Evolutionary conservation across 2,888 invertebrate species (phyloP).

Genomic region (Molanna angustata): DNA sequence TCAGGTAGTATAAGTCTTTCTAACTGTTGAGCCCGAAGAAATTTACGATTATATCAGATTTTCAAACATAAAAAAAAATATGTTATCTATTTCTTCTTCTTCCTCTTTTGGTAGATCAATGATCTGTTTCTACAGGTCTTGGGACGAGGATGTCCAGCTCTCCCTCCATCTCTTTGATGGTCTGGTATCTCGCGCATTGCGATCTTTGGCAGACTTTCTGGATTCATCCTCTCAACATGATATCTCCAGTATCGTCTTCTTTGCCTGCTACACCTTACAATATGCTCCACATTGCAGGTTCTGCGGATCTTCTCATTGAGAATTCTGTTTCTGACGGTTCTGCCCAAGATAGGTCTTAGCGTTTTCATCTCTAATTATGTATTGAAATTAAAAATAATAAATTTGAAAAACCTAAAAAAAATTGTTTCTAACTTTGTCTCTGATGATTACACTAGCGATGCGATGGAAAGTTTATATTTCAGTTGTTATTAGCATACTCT

Average conservation of each 20-base stretch:
- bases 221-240: background rate
- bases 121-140: too few relatives aligned
- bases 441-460: too few relatives aligned
- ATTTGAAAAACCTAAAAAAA: too few relatives aligned
- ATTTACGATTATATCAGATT: too few relatives aligned
- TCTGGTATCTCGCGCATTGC: background rate
- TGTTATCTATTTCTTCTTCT: background rate
- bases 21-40: too few relatives aligned
- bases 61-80: background rate
- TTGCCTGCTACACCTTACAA: too few relatives aligned
- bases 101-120: background rate
- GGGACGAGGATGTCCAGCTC: background rate
- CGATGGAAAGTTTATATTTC: too few relatives aligned
- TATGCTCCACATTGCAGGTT: background rate
- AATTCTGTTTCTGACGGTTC: background rate
- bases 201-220: background rate
- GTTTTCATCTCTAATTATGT: background rate
- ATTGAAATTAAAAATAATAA: background rate
- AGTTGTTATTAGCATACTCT: too few relatives aligned
- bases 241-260: background rate
- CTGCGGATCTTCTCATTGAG: background rate
- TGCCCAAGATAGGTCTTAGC: background rate
- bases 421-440: too few relatives aligned
- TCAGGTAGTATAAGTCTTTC: too few relatives aligned
- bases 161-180: too few relatives aligned